Conservation (phyloP, 1,140 invertebrate species). For the Phymastichus coffea region DNA sequence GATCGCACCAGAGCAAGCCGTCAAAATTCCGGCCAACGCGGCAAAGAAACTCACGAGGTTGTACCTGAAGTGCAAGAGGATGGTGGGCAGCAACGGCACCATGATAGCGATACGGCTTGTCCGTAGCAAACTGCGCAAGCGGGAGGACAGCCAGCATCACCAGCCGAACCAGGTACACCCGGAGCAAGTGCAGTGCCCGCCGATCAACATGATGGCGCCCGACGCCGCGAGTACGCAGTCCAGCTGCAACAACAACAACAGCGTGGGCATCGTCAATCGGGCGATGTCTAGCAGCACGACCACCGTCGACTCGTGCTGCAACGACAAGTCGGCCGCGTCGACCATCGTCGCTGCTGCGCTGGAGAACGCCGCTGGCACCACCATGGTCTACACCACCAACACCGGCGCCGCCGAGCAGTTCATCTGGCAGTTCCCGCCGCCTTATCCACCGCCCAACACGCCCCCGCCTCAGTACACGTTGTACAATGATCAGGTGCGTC, state of each 20-base stretch:
- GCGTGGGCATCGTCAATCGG: conserved; percentile 16
- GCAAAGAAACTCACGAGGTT: conserved; percentile 46
- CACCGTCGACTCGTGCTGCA: conserved; percentile 34
- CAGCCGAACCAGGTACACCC: conserved; percentile 37
- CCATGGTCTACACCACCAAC: conserved; percentile 29
- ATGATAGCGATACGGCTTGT: conserved; percentile 84
- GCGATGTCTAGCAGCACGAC: conserved; percentile 30
- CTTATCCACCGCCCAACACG: conserved; percentile 54
- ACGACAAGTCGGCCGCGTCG: conserved; percentile 4
- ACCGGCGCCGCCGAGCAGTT: conserved; percentile 62
- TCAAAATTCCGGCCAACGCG: conserved; percentile 40
- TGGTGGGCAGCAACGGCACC: conserved; percentile 79
- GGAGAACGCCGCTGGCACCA: conserved; percentile 12
- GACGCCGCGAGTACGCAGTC: conserved; percentile 10
- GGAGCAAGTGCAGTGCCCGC: conserved; percentile 61
- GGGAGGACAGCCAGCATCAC: conserved; percentile 66
- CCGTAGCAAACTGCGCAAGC: conserved; percentile 81
- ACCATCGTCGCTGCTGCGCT: background rate
- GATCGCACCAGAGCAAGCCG: no score
- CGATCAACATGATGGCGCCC: conserved; percentile 36
- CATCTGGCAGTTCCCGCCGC: conserved; percentile 77
- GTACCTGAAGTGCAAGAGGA: conserved; percentile 56
- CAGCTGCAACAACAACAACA: conserved; percentile 15
- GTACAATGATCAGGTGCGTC: conserved; percentile 76
- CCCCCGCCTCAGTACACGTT: conserved; percentile 70